Base-by-base conservation (phyloP, 2,888 invertebrate species). In the Lithophane leautieri region DNA sequence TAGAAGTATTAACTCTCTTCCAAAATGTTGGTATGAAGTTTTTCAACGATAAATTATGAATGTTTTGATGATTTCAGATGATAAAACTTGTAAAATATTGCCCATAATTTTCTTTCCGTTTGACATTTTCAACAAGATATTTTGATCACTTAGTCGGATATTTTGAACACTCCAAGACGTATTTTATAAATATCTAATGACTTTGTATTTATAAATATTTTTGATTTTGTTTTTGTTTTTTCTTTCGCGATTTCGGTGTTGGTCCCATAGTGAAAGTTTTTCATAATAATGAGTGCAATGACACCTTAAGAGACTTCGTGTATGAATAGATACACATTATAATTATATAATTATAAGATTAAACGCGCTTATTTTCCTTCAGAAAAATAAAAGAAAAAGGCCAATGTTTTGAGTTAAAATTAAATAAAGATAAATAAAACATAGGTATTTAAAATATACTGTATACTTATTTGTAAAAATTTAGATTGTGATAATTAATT, bases 401-500 rank as follows among this genome's bases (percentile, higher is more conserved):
- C 40, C 3, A 73, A 14, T 71, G 4, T 44, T 60, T 3, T 2
- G 3, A n/a, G n/a, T 42, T 8, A 12, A 25, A 74, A 65, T 44
- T 4, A 74, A 76, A 40, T n/a, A 40, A 71, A 44, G 22, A 34
- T 71, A 61, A 34, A 60, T 70, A 28, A 61, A 54, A 19, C 12
- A n/a, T 1, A 42, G 9, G 16, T 34, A 34, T 34, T 34, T 34
- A 16, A 16, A n/a, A 52, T 44, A 50, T 47, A 22, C 22, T 34
- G 34, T 66, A 40, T 11, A 34, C 42, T 22, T 52, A 19, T 4
- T 44, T n/a, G 14, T 50, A 47, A 56, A 47, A 40, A 84, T 58
- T 40, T 3, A 66, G 28, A 84, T 52, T 60, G n/a, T 65, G 22
- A 19, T 66, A 76, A 81, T 85, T 79, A 65, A 75, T 78, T 58